Evolutionary conservation across 2,797 vertebrate species (phyloP).

Genomic region (Phoebastria nigripes): DNA sequence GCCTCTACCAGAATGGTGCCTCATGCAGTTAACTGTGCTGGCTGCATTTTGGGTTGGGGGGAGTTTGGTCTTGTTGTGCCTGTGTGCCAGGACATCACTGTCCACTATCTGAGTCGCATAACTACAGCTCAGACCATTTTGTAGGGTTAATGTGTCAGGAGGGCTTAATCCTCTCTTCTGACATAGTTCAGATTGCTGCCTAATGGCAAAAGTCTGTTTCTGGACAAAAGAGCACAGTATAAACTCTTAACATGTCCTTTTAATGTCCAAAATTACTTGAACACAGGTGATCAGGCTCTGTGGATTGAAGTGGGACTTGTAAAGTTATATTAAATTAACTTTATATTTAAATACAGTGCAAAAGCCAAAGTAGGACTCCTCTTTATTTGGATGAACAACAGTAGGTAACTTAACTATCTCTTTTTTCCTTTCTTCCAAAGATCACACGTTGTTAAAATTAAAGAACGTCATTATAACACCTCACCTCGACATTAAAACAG

Average conservation of each 20-base stretch:
- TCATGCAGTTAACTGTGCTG: not conserved
- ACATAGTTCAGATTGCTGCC: not conserved
- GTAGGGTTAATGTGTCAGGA: not conserved
- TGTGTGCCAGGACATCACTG: not conserved
- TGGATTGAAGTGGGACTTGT: not conserved
- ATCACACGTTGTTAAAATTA: conserved; percentile 72
- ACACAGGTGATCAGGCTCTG: not conserved
- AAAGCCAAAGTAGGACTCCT: not conserved
- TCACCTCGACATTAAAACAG: conserved; percentile 71
- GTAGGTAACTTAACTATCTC: not conserved
- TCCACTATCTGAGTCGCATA: not conserved
- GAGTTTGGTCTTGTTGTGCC: not conserved
- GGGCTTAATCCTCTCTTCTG: not conserved
- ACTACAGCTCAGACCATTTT: not conserved
- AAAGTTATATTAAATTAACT: not conserved
- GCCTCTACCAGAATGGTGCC: no score
- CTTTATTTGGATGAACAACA: not conserved
- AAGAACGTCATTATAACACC: conserved; percentile 75
- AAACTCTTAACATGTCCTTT: not conserved
- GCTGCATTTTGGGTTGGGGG: not conserved
- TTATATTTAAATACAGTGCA: not conserved
- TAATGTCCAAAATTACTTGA: not conserved
- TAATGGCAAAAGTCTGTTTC: not conserved
- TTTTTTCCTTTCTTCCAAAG: conserved; percentile 62
- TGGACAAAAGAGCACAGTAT: not conserved